Conservation (phyloP, 2,113 vertebrate genomes). For the Leucoraja erinaceus region DNA sequence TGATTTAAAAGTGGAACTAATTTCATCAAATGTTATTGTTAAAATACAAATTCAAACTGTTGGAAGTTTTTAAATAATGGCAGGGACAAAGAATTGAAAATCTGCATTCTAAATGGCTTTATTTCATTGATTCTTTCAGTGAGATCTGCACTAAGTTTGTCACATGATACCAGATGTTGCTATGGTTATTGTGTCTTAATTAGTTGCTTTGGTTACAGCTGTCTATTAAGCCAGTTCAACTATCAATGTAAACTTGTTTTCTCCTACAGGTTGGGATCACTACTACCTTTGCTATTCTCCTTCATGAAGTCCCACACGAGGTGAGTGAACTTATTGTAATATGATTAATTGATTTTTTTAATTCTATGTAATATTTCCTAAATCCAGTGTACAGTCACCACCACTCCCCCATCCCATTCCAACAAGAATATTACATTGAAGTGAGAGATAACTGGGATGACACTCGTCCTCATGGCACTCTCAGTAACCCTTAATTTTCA, state of each 20-base stretch:
- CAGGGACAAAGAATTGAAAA: neutral
- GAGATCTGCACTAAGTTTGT: neutral
- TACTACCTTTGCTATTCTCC: conserved; percentile 89
- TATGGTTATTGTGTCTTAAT: neutral
- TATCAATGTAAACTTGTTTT: neutral
- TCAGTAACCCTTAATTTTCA: neutral
- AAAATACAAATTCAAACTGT: too few relatives aligned
- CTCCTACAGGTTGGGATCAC: conserved; percentile 77
- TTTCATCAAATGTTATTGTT: neutral
- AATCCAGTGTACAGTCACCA: neutral
- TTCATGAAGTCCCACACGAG: conserved; percentile 97
- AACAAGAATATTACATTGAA: neutral
- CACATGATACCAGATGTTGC: neutral
- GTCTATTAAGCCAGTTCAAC: neutral
- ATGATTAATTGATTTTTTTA: conserved; percentile 11
- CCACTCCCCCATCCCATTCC: neutral
- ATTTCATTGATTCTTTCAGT: neutral
- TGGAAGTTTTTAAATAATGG: neutral
- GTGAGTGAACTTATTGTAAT: conserved; percentile 54
- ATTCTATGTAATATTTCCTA: neutral
- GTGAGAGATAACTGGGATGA: too few relatives aligned
- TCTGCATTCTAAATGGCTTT: neutral
- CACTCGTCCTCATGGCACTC: neutral
- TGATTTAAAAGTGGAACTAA: neutral
- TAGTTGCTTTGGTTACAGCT: neutral